Evolutionary conservation across 2,888 invertebrate species (phyloP).

Genomic region (Eumerus sabulonum): DNA sequence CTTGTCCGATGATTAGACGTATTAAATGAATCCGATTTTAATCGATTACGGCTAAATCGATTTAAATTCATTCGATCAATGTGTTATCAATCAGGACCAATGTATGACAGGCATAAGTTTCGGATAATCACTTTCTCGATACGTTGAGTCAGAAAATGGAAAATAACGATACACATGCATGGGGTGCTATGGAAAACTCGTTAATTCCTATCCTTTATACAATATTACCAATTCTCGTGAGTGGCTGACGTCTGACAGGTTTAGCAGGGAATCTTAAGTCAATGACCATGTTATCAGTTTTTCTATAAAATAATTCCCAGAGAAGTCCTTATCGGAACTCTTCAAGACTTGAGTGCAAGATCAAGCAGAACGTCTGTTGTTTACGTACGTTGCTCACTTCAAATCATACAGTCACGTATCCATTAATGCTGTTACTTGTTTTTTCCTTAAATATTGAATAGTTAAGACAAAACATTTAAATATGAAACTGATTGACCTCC

Average conservation of each 20-base stretch:
- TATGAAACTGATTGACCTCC: no score
- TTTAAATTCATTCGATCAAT: neutral
- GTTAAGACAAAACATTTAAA: no score
- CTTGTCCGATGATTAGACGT: neutral
- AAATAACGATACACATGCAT: no score
- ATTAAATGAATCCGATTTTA: neutral
- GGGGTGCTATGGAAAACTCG: no score
- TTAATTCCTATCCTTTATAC: no score
- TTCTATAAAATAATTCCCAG: neutral
- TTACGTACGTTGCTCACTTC: neutral
- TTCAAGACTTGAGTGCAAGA: neutral
- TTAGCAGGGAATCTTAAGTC: conserved; percentile 1
- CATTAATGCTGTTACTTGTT: no score
- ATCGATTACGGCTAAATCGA: neutral
- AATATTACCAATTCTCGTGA: no score
- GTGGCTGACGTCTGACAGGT: neutral
- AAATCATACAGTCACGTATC: neutral
- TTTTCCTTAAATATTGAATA: no score
- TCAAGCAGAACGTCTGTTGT: neutral
- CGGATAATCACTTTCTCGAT: no score
- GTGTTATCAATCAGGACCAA: neutral
- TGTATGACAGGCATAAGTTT: no score
- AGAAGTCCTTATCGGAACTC: conserved; percentile 11
- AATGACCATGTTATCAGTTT: conserved; percentile 22
- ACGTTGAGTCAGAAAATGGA: no score